Evolutionary conservation across 2,113 vertebrate genomes (phyloP).

Genomic region (Calidris pugnax): DNA sequence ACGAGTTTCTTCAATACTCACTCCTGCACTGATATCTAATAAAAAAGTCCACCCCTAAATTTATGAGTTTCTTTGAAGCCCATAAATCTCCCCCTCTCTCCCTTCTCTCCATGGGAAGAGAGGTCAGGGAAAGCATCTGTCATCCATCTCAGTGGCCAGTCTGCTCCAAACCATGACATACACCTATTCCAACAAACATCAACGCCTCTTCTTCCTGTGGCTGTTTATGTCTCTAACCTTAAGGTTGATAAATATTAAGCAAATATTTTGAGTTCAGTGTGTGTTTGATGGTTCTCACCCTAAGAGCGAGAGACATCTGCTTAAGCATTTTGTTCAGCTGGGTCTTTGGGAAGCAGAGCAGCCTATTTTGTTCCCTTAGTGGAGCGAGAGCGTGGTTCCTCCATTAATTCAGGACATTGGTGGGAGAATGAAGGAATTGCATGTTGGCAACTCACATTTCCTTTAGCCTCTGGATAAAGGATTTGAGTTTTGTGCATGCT

Average conservation of each 20-base stretch:
- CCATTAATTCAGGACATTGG: conserved; percentile 37
- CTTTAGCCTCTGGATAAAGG: conserved; percentile 69
- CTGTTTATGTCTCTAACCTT: not conserved
- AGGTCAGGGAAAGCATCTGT: not conserved
- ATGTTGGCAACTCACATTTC: conserved; percentile 60
- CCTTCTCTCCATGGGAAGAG: not conserved
- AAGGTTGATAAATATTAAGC: not conserved
- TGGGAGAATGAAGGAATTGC: conserved; percentile 47
- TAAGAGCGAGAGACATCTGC: not conserved
- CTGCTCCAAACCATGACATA: not conserved
- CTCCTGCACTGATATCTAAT: no score
- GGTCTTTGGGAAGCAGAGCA: not conserved
- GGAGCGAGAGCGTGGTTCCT: not conserved
- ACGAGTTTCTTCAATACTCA: not conserved
- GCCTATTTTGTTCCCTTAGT: not conserved
- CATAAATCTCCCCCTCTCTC: not conserved
- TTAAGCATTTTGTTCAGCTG: not conserved
- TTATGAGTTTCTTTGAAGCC: not conserved
- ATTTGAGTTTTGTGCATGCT: conserved; percentile 55
- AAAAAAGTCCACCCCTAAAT: not conserved
- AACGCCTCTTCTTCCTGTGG: not conserved
- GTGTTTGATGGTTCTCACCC: not conserved
- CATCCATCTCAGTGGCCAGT: not conserved
- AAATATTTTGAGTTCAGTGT: not conserved
- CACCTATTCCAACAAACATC: not conserved